Evolutionary conservation across 2,113 vertebrate species (phyloP).

Genomic region (Monarcha castaneiventris): DNA sequence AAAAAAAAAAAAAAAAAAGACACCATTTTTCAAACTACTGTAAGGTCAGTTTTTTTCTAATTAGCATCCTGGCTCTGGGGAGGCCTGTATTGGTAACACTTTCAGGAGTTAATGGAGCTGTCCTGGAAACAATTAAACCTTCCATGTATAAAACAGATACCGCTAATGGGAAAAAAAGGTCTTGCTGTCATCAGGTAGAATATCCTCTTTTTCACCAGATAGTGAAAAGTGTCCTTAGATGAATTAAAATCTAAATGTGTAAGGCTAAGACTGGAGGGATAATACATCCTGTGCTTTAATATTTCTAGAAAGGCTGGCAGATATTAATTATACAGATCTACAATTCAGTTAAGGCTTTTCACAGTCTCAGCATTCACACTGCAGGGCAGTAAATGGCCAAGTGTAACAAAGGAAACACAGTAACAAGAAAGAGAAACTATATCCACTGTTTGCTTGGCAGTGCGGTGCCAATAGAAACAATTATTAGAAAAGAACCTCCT

Average conservation of each 20-base stretch:
- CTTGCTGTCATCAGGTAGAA: not conserved
- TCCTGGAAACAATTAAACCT: constrained; percentile 63
- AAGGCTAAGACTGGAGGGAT: not conserved
- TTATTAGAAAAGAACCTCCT: not conserved
- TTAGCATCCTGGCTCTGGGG: constrained; percentile 59
- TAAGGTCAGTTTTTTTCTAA: constrained; percentile 58
- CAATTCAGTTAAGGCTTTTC: constrained; percentile 10
- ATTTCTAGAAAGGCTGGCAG: not conserved
- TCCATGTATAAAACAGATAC: constrained; percentile 22
- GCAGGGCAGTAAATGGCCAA: not conserved
- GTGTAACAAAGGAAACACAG: not conserved
- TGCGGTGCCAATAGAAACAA: not conserved
- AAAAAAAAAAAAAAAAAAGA: not conserved
- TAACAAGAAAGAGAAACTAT: not conserved
- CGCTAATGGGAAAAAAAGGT: constrained; percentile 45
- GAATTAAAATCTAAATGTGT: constrained; percentile 37
- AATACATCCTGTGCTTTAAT: not conserved
- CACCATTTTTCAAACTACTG: constrained; percentile 21
- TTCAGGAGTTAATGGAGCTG: constrained; percentile 64
- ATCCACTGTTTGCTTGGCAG: not conserved
- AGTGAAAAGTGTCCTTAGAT: constrained; percentile 29
- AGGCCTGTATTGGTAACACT: constrained; percentile 40
- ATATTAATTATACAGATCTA: constrained; percentile 6
- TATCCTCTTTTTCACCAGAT: constrained; percentile 9
- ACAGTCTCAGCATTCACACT: not conserved